Evolutionary conservation across 2,797 vertebrate genomes (phyloP).

Genomic region (Cichlasoma orientale): DNA sequence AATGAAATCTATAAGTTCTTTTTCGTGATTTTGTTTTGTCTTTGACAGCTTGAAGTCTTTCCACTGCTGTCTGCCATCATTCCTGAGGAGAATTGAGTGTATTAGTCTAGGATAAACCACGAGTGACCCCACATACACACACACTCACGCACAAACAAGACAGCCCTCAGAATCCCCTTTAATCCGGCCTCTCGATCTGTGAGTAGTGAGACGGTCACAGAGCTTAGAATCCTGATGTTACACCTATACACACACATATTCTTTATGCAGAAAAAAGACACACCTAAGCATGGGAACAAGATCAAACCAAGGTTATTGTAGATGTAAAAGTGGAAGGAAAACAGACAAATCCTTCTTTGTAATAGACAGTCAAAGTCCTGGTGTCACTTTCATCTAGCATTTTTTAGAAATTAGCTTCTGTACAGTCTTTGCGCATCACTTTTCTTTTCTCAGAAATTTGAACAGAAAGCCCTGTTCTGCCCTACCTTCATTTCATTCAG

Average conservation of each 20-base stretch:
- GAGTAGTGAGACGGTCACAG: background rate
- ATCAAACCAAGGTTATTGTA: slow-evolving; percentile 2
- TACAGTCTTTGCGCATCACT: background rate
- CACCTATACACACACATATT: background rate
- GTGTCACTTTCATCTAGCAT: background rate
- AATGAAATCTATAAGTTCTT: background rate
- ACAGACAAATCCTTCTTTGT: background rate
- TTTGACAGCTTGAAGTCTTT: background rate
- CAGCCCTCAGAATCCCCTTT: background rate
- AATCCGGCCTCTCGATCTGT: background rate
- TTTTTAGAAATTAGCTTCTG: background rate
- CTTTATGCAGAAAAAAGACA: background rate
- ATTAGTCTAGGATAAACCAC: slow-evolving; percentile 11
- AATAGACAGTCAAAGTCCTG: background rate
- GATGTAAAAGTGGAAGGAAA: background rate
- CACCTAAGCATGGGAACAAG: background rate
- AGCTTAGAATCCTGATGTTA: background rate
- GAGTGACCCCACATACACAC: background rate
- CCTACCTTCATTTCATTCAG: background rate
- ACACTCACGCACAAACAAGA: background rate
- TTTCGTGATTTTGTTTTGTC: background rate
- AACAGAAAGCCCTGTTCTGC: background rate
- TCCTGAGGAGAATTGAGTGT: background rate
- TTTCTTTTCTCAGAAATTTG: background rate
- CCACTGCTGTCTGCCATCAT: background rate